Evolutionary conservation across 2,797 vertebrate species (phyloP).

Genomic region (Mormyrops attenuatus): DNA sequence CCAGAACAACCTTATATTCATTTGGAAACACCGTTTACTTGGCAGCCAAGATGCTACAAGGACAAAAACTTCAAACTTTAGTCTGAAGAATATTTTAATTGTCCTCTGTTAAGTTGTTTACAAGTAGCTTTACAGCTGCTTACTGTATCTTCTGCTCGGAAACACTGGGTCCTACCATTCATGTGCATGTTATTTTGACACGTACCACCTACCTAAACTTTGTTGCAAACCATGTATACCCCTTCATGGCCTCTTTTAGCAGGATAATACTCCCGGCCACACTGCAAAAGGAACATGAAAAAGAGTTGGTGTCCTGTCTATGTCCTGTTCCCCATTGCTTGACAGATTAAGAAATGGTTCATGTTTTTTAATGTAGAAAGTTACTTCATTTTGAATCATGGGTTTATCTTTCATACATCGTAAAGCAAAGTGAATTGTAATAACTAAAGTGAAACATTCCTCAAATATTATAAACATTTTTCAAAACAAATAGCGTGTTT

Average conservation of each 20-base stretch:
- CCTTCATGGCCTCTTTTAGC: not conserved
- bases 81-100: not conserved
- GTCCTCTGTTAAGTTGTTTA: not conserved
- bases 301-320: not conserved
- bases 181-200: not conserved
- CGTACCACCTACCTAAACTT: not conserved
- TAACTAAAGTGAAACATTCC: conserved; percentile 22
- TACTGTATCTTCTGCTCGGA: not conserved
- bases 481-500: conserved; percentile 28
- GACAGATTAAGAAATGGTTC: not conserved
- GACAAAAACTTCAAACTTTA: not conserved
- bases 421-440: conserved; percentile 43
- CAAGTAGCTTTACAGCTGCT: not conserved
- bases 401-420: conserved; percentile 49
- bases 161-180: not conserved
- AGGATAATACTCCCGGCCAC: not conserved
- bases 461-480: conserved; percentile 32
- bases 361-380: conserved; percentile 37
- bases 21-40: not conserved
- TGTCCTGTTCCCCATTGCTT: not conserved
- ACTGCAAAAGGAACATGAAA: not conserved
- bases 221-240: not conserved
- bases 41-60: not conserved
- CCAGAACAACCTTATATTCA: not conserved
- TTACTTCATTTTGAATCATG: conserved; percentile 34